phyloP scores from a whole-genome alignment of 2,113 vertebrate species.

The Etheostoma spectabile region DNA sequence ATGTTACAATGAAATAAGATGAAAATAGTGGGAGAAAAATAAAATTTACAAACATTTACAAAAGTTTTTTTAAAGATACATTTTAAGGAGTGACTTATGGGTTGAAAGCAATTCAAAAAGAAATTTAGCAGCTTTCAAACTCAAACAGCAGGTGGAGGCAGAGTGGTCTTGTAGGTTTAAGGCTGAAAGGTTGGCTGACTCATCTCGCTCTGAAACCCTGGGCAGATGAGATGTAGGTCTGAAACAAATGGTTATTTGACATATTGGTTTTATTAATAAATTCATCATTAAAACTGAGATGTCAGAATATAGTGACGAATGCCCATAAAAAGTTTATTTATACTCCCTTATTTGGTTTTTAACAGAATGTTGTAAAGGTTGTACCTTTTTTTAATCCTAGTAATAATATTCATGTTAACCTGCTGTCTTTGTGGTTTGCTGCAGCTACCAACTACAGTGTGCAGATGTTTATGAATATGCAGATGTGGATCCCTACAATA shows the following conservation, averaged over 20 bases:
- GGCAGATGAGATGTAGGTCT: neutral
- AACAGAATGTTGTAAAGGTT: neutral
- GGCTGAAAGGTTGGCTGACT: neutral
- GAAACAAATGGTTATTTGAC: neutral
- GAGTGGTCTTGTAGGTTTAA: neutral
- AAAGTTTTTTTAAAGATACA: neutral
- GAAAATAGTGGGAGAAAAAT: neutral
- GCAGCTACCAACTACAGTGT: neutral
- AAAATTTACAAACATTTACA: no score
- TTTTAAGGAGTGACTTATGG: neutral
- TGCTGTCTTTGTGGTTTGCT: neutral
- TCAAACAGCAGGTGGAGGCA: conserved; percentile 51
- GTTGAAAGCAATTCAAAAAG: no score
- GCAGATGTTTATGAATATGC: neutral
- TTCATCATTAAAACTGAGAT: neutral
- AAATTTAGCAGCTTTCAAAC: neutral
- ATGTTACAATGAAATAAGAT: no score
- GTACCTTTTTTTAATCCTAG: neutral
- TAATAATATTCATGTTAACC: neutral
- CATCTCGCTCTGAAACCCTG: neutral
- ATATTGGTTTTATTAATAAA: neutral
- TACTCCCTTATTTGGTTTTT: neutral
- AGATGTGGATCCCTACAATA: neutral
- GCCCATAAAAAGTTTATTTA: neutral
- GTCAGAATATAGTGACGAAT: neutral